phyloP scores from a whole-genome alignment of 2,888 invertebrate genomes.

The Nemotelus pantherinus region DNA sequence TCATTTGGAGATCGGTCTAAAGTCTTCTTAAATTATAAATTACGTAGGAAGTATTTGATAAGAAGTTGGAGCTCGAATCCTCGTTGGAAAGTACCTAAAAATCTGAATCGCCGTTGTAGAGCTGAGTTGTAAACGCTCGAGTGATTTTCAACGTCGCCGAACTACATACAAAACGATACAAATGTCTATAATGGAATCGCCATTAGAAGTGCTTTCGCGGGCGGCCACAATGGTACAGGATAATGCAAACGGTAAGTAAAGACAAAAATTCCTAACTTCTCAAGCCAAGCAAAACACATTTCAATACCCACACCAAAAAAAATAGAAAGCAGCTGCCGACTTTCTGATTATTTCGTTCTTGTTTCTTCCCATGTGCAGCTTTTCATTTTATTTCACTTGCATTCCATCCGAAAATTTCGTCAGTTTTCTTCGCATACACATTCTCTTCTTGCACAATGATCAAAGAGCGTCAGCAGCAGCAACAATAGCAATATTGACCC shows the following conservation, averaged over 20 bases:
- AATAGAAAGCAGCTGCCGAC: constrained; percentile 35
- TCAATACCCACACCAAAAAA: constrained; percentile 1
- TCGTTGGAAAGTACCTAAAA: too few relatives aligned
- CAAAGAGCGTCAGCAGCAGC: not conserved
- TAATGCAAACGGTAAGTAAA: constrained; percentile 65
- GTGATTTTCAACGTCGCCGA: too few relatives aligned
- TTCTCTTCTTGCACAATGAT: not conserved
- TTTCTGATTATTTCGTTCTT: constrained; percentile 20
- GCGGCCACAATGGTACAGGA: constrained; percentile 91
- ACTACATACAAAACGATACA: not conserved
- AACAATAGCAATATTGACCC: not conserved
- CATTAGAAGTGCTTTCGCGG: constrained; percentile 85
- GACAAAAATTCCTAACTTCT: not conserved
- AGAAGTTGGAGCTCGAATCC: too few relatives aligned
- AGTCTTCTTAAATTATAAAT: not conserved
- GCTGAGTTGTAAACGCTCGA: too few relatives aligned
- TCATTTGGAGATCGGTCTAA: not conserved
- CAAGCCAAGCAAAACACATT: not conserved
- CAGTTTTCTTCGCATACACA: constrained; percentile 11
- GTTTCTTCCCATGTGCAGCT: constrained; percentile 12
- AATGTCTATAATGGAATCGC: constrained; percentile 73
- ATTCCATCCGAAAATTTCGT: constrained; percentile 38
- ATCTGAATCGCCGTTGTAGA: too few relatives aligned
- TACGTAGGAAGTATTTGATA: too few relatives aligned
- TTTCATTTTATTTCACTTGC: constrained; percentile 35